These are phyloP conservation scores for Gallirallus australis DNA, from an alignment of 2,797 vertebrate genomes.

Conservation along the genomic window DNA sequence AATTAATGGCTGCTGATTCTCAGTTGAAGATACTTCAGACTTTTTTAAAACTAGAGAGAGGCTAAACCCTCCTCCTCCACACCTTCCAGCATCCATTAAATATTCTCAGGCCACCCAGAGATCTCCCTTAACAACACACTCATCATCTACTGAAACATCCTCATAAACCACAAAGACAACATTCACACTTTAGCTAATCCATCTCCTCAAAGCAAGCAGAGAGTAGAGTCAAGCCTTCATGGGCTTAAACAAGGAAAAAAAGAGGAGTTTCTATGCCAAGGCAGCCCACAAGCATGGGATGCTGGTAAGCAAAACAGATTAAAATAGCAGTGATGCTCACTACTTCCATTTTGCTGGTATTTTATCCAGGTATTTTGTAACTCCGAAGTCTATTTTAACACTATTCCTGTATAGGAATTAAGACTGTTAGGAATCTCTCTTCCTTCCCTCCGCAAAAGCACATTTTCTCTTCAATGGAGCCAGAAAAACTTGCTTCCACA, in stretches of 20 bases:
- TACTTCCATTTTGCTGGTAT: neutral
- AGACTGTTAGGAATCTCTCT: neutral
- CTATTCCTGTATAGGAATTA: neutral
- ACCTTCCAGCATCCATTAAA: neutral
- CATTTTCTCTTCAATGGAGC: neutral
- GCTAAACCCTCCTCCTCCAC: accelerated
- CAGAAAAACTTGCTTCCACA: neutral
- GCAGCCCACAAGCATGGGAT: neutral
- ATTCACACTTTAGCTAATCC: slow-evolving; percentile 8
- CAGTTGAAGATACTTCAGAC: neutral
- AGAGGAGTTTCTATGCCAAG: neutral
- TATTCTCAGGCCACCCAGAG: neutral
- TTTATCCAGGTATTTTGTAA: neutral
- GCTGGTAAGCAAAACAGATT: neutral
- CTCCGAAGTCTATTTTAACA: neutral
- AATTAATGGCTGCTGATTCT: neutral
- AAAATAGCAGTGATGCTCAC: neutral
- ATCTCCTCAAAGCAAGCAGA: neutral
- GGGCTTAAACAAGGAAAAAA: neutral
- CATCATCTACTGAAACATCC: neutral
- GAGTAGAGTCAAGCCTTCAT: neutral
- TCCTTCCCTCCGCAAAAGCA: accelerated
- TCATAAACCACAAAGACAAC: neutral
- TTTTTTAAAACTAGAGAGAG: neutral
- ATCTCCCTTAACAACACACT: neutral